Evolutionary conservation across 2,888 invertebrate species (phyloP), one percentile per base, ranked within the genome.

Genomic region (Blastobasis adustella): DNA sequence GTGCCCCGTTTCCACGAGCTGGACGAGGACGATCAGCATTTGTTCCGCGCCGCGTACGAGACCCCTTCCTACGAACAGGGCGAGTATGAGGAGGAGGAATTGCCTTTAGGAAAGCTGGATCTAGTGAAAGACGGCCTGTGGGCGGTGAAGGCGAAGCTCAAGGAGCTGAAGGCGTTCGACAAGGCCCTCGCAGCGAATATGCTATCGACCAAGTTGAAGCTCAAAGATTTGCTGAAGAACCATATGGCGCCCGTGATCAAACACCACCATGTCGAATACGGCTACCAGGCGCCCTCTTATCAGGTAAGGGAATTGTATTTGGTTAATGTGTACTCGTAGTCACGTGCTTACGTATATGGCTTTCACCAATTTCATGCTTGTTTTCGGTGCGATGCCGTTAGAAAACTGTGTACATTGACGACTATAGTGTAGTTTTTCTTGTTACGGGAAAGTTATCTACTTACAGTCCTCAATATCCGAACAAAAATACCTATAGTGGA

Each of bases 31-130:
- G 86, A 88, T 47, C 73, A 82, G 45, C 67, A 75, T n/a, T 58
- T 87, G n/a, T 76, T 73, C 59, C 69, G 82, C 41, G 79, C 80
- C 0, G 86, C 83, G 2, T 87, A 82, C 64, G 86, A 85, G 4
- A 74, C 82, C 5, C 82, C 79, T 0, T 57, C 75, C 0, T 82
- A 84, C 58, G 71, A 78, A 55, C 71, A 47, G 8, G 39, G 49
- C 9, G 42, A 52, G 5, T 46, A 51, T 9, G 51, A 79, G 43
- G 69, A 75, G 1, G 68, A 77, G 49, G 69, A 77, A 50, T 54
- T 74, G 6, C 63, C 77, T 3, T 55, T 64, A 0, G 76, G 73
- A 58, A 82, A 84, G 62, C 64, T 86, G 59, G 87, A 85, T 62
- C 67, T 86, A 54, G 65, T 83, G 10, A 85, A 86, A 54, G 86